Evolutionary conservation across 2,797 vertebrate genomes (phyloP).

Genomic region (Sebastes cheni): DNA sequence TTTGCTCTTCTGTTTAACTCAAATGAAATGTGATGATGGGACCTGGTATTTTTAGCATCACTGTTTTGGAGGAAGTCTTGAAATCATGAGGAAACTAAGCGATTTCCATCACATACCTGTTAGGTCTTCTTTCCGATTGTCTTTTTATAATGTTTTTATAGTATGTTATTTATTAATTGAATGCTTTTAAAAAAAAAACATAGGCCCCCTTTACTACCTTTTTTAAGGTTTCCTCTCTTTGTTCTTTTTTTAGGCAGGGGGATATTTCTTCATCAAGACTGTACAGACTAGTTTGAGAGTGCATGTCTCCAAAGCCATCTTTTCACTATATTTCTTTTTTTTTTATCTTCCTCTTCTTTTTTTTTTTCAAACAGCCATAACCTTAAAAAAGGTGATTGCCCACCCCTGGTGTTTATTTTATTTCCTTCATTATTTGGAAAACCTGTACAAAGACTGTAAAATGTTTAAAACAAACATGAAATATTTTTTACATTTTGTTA

Average conservation of each 20-base stretch:
- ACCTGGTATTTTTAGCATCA: constrained; percentile 48
- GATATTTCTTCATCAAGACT: constrained; percentile 47
- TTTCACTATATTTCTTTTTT: constrained; percentile 47
- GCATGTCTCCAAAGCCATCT: constrained; percentile 76
- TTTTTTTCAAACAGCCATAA: constrained; percentile 32
- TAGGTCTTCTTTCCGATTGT: constrained; percentile 70
- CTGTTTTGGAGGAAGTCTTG: constrained; percentile 55
- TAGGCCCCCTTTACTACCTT: constrained; percentile 50
- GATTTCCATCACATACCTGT: constrained; percentile 62
- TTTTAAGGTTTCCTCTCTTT: constrained; percentile 50
- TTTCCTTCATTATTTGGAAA: constrained; percentile 63
- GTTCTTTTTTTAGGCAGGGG: constrained; percentile 45
- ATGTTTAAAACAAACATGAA: constrained; percentile 68
- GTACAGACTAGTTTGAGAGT: constrained; percentile 65
- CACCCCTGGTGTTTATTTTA: constrained; percentile 37
- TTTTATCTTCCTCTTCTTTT: not conserved
- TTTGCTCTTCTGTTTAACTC: constrained; percentile 64
- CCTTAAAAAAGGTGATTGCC: not conserved
- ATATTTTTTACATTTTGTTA: constrained; percentile 80
- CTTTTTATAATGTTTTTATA: constrained; percentile 79
- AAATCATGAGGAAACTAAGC: constrained; percentile 55
- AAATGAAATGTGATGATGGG: constrained; percentile 66
- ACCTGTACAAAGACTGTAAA: constrained; percentile 72
- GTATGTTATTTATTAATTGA: constrained; percentile 83
- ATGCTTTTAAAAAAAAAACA: constrained; percentile 57